Base-by-base conservation (phyloP, 2,888 invertebrate species). In the Diachrysia chrysitis region DNA sequence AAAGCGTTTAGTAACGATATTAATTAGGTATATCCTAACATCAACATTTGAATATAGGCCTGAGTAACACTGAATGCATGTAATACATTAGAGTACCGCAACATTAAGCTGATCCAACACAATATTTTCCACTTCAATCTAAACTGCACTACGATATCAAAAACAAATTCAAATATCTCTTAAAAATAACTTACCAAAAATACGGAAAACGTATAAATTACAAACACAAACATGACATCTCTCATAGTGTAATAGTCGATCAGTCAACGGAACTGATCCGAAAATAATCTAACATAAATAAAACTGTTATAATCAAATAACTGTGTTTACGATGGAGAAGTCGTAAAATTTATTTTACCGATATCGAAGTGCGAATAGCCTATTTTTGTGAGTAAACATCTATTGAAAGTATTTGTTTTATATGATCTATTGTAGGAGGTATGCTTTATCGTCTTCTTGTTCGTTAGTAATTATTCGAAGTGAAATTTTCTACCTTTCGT, bases 291-390 rank as follows among this genome's bases (percentile, higher is more conserved):
- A 57, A 71, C 82, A 69, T 77, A 86, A 89, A 89, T 87, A 87
- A 82, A 85, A 76, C 76, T 63, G 76, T 84, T 85, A 78, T 81
- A 84, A 85, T 85, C 75, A 56, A 74, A 77, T 75, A 77, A 65
- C 76, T 76, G 70, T 84, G 85, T 90, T 89, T 89, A 91, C 89
- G 86, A 92, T 87, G 83, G 76, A 12, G 79, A 80, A 76, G 77
- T 82, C 86, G 85, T 91, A 89, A 93, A 83, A 21, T 79, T 73
- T 78, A 84, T 87, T 89, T 91, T 90, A 89, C 86, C 76, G 84
- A 82, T 83, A 85, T 88, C 77, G 83, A 79, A 87, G 84, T 85
- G 80, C 64, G 71, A 76, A 82, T 77, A 65, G 67, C 58, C 57
- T 35, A 69, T 63, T 73, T 64, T 69, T 71, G n/a, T 60, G 51